Evolutionary conservation across 2,888 invertebrate species (phyloP).

Genomic region (Axea sp.): DNA sequence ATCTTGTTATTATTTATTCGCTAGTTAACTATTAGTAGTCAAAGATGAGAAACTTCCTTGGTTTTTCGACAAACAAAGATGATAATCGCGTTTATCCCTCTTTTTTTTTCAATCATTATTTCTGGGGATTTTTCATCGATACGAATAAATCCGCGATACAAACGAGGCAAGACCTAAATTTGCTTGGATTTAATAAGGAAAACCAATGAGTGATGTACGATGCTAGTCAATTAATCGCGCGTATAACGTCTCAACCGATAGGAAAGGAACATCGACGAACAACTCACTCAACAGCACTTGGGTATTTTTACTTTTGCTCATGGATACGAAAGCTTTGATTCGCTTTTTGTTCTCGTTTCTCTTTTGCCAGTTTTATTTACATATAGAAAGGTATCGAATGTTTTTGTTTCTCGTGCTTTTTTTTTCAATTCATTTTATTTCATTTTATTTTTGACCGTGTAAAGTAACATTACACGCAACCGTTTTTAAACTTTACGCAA

Average conservation of each 20-base stretch:
- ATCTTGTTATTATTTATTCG: constrained; percentile 51
- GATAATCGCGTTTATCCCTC: not conserved
- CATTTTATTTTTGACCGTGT: constrained; percentile 16
- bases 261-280: constrained; percentile 1
- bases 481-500: constrained; percentile 22
- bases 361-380: constrained; percentile 8
- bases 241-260: not conserved
- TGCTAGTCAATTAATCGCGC: constrained; percentile 78
- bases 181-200: constrained; percentile 16
- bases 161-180: constrained; percentile 5
- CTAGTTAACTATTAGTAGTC: constrained; percentile 41
- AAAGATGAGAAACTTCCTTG: constrained; percentile 19
- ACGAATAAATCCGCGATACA: not conserved
- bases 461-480: constrained; percentile 26
- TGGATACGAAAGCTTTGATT: constrained; percentile 14
- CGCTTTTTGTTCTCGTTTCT: constrained; percentile 1
- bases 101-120: constrained; percentile 1
- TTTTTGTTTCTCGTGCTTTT: constrained; percentile 1
- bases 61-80: constrained; percentile 1
- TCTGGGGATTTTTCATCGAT: no score
- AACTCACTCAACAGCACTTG: constrained; percentile 18
- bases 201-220: constrained; percentile 74
- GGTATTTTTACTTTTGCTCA: not conserved
- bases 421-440: constrained; percentile 10
- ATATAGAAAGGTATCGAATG: constrained; percentile 19